Base-by-base conservation (phyloP, 2,797 vertebrate species). In the Peromyscus melanophrys region DNA sequence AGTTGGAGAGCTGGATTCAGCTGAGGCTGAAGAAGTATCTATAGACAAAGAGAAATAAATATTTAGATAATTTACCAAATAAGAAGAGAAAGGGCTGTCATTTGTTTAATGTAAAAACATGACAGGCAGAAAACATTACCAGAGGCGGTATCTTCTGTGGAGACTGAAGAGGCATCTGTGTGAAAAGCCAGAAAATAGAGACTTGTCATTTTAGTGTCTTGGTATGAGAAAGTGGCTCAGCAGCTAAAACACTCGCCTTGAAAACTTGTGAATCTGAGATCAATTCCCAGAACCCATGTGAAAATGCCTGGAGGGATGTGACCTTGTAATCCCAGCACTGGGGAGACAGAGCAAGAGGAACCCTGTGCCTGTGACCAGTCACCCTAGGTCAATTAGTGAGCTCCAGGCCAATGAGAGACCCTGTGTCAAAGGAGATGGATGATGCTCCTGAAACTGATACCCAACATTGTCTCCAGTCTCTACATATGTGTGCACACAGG, bases 41-140 rank as follows among this genome's bases (percentile, higher is more conserved):
- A 69, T 10, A 73, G 37, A 73, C 9, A 57, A 71, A 31, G 9
- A 57, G n/a, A 87, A 37, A 86, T 10, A 49, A 57, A 57, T 73
- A 88, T 57, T 55, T 40, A 57, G 49, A 55, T 12, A 37, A 37
- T 73, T 57, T 57, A n/a, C 37, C 25, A 88, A 88, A 31, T 1
- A 73, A 1, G 3, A 73, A 87, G 34, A 55, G 49, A 29, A 73
- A 21, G 31, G 52, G 0, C 1, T 73, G 34, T 29, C 34, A 55
- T 55, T 88, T 71, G 34, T 37, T 16, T 88, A 40, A 57, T 9
- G 19, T 31, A 73, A 73, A 88, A 88, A 31, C 21, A 57, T 40
- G 23, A 40, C 14, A 88, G 69, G 67, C 43, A 90, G 59, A 78
- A 90, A 78, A n/a, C 31, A 37, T 78, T 90, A 90, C 88, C 88